Evolutionary conservation across 2,797 vertebrate species (phyloP).

Genomic region (Acanthis flammea): DNA sequence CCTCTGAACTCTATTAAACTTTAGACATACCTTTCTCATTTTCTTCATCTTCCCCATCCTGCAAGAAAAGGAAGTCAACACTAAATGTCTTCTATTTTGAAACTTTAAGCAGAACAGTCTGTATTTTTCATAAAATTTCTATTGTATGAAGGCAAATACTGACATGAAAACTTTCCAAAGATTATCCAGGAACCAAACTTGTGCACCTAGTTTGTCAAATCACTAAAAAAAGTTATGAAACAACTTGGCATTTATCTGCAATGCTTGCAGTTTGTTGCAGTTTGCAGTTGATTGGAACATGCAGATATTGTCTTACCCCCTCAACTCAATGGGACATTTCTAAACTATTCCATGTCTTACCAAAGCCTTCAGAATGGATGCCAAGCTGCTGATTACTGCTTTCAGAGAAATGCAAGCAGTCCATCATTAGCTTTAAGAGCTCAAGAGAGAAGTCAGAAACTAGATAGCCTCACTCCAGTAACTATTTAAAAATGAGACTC

Average conservation of each 20-base stretch:
- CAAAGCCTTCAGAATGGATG: neutral
- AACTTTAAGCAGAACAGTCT: neutral
- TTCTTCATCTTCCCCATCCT: constrained; percentile 93
- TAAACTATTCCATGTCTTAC: neutral
- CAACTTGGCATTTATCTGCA: neutral
- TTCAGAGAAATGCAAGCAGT: neutral
- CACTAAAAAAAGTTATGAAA: neutral
- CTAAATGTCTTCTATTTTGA: constrained; percentile 54
- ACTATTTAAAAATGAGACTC: neutral
- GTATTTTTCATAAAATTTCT: neutral
- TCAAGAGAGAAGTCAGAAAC: neutral
- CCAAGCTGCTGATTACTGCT: neutral
- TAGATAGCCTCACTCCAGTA: neutral
- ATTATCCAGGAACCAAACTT: neutral
- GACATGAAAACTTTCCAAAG: neutral
- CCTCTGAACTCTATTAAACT: constrained; percentile 65
- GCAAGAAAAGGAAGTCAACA: constrained; percentile 73
- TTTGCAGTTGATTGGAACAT: neutral
- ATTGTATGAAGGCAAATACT: neutral
- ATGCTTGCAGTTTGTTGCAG: neutral
- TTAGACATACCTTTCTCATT: constrained; percentile 95
- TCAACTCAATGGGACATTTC: neutral
- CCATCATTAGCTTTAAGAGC: neutral
- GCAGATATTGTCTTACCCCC: neutral
- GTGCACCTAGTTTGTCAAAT: neutral